Percentiles rank a stretch among this genome's conserved stretches.
These are phyloP conservation scores for Florisuga fusca DNA, from an alignment of 2,797 vertebrate species.

Conservation along the genomic window DNA sequence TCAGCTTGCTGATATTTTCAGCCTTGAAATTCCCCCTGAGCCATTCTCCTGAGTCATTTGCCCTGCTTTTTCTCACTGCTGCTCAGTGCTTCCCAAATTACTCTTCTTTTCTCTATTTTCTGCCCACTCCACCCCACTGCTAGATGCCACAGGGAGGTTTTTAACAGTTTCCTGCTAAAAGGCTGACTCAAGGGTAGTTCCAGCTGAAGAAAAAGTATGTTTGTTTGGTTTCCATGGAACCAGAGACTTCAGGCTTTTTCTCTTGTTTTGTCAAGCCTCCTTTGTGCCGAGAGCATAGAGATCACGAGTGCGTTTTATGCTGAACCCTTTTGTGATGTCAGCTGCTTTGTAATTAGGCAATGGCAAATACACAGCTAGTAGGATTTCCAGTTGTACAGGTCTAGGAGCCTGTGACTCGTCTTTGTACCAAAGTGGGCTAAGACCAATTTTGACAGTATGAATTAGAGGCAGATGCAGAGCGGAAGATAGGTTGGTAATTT, in stretches of 20 bases:
- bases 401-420: neutral
- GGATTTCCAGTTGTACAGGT: neutral
- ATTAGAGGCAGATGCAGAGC: neutral
- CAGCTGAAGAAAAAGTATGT: neutral
- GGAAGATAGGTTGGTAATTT: neutral
- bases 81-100: neutral
- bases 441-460: neutral
- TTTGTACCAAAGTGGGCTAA: neutral
- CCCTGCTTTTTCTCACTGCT: neutral
- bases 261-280: conserved; percentile 3
- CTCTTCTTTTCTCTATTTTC: neutral
- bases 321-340: conserved; percentile 6
- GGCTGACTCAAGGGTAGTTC: neutral
- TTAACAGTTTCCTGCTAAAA: conserved; percentile 4
- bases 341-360: neutral
- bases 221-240: conserved; percentile 41
- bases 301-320: neutral
- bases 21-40: neutral
- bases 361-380: neutral
- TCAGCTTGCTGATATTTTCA: neutral
- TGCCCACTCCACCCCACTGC: neutral
- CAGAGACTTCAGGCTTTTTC: conserved; percentile 17
- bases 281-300: conserved; percentile 3
- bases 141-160: neutral
- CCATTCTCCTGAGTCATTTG: neutral